These are phyloP conservation scores for Tiliqua scincoides DNA, from an alignment of 2,113 vertebrate species.

Conservation along the genomic window DNA sequence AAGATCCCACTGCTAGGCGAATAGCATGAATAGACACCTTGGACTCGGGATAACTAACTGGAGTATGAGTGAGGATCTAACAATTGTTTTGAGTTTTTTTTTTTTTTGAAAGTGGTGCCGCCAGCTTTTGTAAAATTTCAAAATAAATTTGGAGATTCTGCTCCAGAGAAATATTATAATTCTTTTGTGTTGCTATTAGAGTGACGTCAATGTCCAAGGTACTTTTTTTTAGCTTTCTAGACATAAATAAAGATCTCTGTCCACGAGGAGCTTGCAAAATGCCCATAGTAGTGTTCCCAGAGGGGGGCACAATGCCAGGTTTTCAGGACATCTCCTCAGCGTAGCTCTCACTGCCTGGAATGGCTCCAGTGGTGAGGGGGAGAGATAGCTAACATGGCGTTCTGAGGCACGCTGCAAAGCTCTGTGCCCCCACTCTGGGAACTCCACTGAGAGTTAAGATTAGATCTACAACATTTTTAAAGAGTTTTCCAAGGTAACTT, in stretches of 20 bases:
- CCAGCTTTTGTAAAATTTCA: neutral
- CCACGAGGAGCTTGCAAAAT: neutral
- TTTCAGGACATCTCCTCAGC: no score
- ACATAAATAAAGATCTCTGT: neutral
- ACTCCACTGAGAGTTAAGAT: no score
- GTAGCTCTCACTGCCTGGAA: no score
- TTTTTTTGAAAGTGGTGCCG: neutral
- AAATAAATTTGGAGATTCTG: neutral
- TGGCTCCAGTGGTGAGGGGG: no score
- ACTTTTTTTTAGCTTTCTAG: neutral
- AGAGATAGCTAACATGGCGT: no score
- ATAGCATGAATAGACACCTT: neutral
- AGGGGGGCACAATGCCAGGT: no score
- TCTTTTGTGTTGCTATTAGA: neutral
- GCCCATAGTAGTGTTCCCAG: no score
- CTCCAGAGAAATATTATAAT: neutral
- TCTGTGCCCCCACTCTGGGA: no score
- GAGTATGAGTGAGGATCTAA: neutral
- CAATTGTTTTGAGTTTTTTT: neutral
- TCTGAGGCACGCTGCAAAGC: no score
- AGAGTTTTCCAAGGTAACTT: no score
- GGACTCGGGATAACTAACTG: neutral
- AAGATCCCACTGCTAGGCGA: conserved; percentile 14
- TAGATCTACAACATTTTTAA: neutral
- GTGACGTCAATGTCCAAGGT: neutral